Percentiles rank a stretch among this genome's conserved stretches.
These are phyloP conservation scores for Lagodon rhomboides DNA, from an alignment of 2,797 vertebrate species.

Conservation along the genomic window DNA sequence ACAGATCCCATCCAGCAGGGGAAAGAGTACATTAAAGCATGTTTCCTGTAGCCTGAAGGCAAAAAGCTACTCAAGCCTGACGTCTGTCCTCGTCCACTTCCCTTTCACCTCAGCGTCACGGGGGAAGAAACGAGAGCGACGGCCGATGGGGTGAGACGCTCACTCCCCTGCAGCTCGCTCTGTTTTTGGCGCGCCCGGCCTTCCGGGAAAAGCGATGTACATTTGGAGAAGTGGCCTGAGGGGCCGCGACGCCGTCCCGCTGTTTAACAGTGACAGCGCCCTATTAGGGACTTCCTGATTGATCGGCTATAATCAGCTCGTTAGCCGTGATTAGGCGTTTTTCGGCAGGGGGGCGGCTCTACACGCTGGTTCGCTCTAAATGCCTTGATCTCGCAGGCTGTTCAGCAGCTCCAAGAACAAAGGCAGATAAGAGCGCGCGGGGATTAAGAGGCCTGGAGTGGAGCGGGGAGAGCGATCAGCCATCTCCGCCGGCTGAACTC, in stretches of 20 bases:
- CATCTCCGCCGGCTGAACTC: constrained; percentile 41
- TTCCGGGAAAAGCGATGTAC: constrained; percentile 43
- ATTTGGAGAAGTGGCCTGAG: constrained; percentile 48
- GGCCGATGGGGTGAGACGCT: background rate
- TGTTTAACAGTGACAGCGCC: constrained; percentile 56
- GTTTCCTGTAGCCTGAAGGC: constrained; percentile 13
- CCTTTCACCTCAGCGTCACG: background rate
- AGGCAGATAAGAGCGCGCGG: constrained; percentile 63
- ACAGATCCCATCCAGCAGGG: constrained; percentile 1
- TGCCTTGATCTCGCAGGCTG: constrained; percentile 59
- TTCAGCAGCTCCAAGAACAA: constrained; percentile 59
- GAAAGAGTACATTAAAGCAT: background rate
- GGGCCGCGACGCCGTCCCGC: constrained; percentile 18
- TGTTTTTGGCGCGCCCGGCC: constrained; percentile 37
- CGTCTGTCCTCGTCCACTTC: background rate
- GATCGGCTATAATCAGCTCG: constrained; percentile 77
- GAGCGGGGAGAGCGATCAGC: constrained; percentile 41
- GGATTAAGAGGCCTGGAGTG: constrained; percentile 68
- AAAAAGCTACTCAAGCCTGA: constrained; percentile 11
- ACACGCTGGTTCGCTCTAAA: constrained; percentile 48
- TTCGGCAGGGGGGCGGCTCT: constrained; percentile 1
- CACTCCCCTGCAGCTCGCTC: constrained; percentile 32
- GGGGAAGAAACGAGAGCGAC: background rate
- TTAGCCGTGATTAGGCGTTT: constrained; percentile 69
- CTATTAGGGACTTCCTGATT: constrained; percentile 70